Conservation (phyloP, 2,888 invertebrate species). For the Pollenia amentaria region DNA sequence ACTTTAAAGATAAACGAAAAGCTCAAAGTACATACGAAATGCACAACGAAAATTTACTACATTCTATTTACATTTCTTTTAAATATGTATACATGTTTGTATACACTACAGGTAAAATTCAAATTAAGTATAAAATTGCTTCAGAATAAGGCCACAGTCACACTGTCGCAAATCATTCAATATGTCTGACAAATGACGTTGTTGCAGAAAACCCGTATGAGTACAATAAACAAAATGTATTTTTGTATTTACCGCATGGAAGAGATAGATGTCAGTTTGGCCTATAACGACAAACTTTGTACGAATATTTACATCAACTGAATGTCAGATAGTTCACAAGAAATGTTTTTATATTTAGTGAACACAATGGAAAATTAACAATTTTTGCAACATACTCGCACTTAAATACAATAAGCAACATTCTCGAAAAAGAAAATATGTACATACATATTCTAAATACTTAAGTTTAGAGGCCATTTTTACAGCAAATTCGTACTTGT, state of each 20-base stretch:
- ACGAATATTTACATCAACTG: constrained; percentile 56
- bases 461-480: constrained; percentile 4
- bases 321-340: constrained; percentile 61
- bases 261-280: constrained; percentile 45
- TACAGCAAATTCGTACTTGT: not conserved
- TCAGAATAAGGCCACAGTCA: constrained; percentile 51
- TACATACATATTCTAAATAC: not conserved
- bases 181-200: constrained; percentile 49
- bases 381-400: not conserved
- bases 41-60: not conserved
- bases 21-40: not conserved
- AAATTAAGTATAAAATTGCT: constrained; percentile 17
- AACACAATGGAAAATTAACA: not conserved
- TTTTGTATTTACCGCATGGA: constrained; percentile 8
- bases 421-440: not conserved
- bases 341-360: constrained; percentile 51
- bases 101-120: constrained; percentile 13
- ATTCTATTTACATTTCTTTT: not conserved
- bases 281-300: constrained; percentile 32
- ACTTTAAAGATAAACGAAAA: not conserved
- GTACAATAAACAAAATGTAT: not conserved
- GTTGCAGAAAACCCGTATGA: constrained; percentile 22
- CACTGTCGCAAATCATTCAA: constrained; percentile 65
- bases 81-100: not conserved
- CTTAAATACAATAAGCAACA: not conserved